Conservation (phyloP, 2,797 vertebrate genomes). For the Chloroceryle inda region DNA sequence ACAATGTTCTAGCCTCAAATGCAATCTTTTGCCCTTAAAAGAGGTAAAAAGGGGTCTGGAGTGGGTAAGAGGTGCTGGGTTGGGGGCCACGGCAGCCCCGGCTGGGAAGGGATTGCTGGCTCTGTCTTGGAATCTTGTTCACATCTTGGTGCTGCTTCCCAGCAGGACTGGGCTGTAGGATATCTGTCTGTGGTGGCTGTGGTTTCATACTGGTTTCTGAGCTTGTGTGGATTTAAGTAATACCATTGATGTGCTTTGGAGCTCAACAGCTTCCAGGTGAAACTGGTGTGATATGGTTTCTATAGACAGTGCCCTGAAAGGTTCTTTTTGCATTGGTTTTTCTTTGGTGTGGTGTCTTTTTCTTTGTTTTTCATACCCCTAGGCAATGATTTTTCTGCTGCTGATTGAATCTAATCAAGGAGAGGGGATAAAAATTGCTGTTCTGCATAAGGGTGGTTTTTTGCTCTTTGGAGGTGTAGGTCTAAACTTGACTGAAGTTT, state of each 20-base stretch:
- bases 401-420: neutral
- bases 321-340: no score
- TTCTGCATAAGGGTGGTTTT: accelerated
- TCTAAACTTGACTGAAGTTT: neutral
- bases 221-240: accelerated
- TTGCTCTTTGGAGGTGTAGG: neutral
- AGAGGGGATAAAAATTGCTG: neutral
- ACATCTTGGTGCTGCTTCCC: no score
- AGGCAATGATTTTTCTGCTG: neutral
- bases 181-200: no score
- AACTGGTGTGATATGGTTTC: neutral
- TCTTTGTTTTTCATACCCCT: neutral
- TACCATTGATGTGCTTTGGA: neutral
- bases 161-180: neutral
- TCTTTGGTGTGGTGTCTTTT: no score
- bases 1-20: neutral
- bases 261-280: neutral
- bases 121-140: no score
- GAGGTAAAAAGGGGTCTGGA: no score
- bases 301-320: neutral
- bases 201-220: accelerated
- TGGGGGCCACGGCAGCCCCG: no score
- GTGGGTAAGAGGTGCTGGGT: no score
- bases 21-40: neutral
- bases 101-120: no score